Evolutionary conservation across 2,797 vertebrate species (phyloP).

Genomic region (Acanthornis magna): DNA sequence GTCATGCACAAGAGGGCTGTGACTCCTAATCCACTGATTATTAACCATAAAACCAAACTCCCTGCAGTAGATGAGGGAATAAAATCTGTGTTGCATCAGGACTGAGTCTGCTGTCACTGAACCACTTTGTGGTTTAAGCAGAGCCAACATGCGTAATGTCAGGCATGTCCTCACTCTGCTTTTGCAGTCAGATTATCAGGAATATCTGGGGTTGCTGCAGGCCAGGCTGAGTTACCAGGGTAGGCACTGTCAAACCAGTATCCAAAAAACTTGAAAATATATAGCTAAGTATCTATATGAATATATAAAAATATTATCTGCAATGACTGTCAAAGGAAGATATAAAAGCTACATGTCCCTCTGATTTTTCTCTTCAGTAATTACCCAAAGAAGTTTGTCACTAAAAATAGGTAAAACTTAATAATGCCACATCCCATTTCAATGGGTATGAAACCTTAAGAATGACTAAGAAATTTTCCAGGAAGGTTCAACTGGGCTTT

Average conservation of each 20-base stretch:
- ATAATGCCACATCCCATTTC: not conserved
- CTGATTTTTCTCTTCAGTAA: not conserved
- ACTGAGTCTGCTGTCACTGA: not conserved
- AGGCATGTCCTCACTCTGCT: not conserved
- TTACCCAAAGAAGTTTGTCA: not conserved
- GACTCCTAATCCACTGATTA: not conserved
- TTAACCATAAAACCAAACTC: not conserved
- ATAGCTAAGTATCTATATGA: not conserved
- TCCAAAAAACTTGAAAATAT: not conserved
- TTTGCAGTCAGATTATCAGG: not conserved
- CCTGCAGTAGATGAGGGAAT: not conserved
- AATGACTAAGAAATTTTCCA: not conserved
- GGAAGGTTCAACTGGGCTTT: not conserved
- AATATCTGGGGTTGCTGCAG: not conserved
- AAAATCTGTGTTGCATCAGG: not conserved
- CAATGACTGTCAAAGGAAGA: not conserved
- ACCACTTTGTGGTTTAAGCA: not conserved
- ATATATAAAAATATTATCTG: not conserved
- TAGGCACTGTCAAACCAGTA: not conserved
- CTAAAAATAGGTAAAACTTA: not conserved
- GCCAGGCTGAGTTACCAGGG: not conserved
- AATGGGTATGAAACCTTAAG: not conserved
- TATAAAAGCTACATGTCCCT: not conserved
- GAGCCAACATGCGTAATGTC: not conserved
- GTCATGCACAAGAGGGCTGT: not conserved